Base-by-base conservation (phyloP, 2,113 vertebrate genomes). In the Silurus glanis region DNA sequence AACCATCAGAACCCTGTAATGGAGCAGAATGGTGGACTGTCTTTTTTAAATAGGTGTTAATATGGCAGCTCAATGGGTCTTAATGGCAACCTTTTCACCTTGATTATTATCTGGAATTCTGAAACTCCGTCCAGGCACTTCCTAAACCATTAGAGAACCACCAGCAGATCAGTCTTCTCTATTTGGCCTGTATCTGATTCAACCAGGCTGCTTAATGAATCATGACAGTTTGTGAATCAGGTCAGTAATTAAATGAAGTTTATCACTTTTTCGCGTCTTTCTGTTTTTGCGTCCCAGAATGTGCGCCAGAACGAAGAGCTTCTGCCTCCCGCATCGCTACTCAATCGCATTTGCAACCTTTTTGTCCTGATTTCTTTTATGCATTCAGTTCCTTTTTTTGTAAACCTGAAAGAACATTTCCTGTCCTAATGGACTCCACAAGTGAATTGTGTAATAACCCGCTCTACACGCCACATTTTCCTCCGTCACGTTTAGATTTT, bases 371-470 rank as follows among this genome's bases (percentile, higher is more conserved):
- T 12, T 72, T 71, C 28, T 1, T 75, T 74, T 59, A 58, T 75
- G 21, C 6, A 7, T 21, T 83, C 23, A 2, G 8, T 28, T 81
- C 56, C 19, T 25, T 23, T 81, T 45, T 80, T 9, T 56, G 25
- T 10, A 62, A 37, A 6, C 16, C 10, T 25, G 5, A 7, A 76
- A 76, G 74, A 62, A 37, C 47, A 23, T 81, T 81, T 37, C 19
- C 17, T 62, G 16, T 37, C 17, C 28, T 62, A 21, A 45, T 37
- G 56, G 28, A 47, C 0, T 0, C 21, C 13, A 56, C 12, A 28
- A 56, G 53, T 62, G 84, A 83, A 14, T 87, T 88, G 88, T 28
- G 28, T 87, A 82, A 76, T 61, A 80, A 83, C 3, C 23, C 19
- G 55, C 21, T 62, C 21, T 23, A 53, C n/a, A 56, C 64, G 64